phyloP scores from a whole-genome alignment of 2,113 vertebrate genomes.

The Phyllostomus hastatus region DNA sequence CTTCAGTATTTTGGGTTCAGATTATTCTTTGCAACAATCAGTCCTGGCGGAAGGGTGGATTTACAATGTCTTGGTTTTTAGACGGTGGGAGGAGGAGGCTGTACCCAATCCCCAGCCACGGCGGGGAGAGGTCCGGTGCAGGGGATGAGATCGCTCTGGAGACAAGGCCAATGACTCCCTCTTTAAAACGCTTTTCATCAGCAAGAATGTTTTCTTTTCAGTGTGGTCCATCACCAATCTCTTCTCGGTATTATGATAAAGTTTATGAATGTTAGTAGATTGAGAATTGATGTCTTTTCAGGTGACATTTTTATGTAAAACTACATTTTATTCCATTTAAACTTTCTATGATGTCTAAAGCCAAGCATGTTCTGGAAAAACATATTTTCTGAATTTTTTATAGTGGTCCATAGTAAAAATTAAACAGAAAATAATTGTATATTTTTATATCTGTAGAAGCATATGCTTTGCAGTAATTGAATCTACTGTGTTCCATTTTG shows the following conservation, averaged over 20 bases:
- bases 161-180: slow-evolving; percentile 34
- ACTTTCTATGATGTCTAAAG: neutral
- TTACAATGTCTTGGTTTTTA: slow-evolving; percentile 48
- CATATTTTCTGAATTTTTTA: neutral
- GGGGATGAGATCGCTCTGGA: neutral
- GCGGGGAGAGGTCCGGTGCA: slow-evolving; percentile 21
- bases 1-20: slow-evolving; percentile 64
- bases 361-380: neutral
- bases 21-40: slow-evolving; percentile 69
- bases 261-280: neutral
- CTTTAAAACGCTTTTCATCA: slow-evolving; percentile 41
- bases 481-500: neutral
- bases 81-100: neutral
- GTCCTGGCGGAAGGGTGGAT: slow-evolving; percentile 49
- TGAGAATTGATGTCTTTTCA: neutral
- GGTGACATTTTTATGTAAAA: neutral
- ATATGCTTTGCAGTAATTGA: neutral
- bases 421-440: neutral
- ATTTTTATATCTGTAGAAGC: neutral
- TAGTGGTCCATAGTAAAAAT: neutral
- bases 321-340: neutral
- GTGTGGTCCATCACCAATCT: neutral
- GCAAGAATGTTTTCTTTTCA: slow-evolving; percentile 40
- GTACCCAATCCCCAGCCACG: slow-evolving; percentile 27
- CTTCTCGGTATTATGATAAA: neutral